Evolutionary conservation across 2,113 vertebrate genomes (phyloP).

Genomic region (Oncorhynchus gorbuscha): DNA sequence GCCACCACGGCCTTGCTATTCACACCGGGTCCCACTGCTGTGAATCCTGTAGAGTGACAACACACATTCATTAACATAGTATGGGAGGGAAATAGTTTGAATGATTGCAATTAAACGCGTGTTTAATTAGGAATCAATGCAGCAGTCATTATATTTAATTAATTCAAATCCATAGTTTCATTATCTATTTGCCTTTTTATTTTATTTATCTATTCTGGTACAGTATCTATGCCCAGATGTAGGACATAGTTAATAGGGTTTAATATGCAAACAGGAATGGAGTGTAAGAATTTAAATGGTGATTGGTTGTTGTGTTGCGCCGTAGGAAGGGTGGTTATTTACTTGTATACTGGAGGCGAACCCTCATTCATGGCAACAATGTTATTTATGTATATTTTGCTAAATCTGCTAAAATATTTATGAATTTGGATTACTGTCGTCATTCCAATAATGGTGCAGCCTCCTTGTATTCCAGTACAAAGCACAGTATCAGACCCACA

Average conservation of each 20-base stretch:
- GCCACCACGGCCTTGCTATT: constrained; percentile 37
- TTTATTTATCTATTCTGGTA: constrained; percentile 14
- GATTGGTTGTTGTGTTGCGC: constrained; percentile 19
- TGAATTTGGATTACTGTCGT: constrained; percentile 27
- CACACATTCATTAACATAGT: not conserved
- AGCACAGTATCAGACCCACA: not conserved
- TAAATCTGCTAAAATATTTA: constrained; percentile 27
- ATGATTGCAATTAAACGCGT: constrained; percentile 58
- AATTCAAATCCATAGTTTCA: constrained; percentile 23
- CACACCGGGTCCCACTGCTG: constrained; percentile 38
- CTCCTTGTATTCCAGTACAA: constrained; percentile 11
- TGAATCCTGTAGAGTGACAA: constrained; percentile 60
- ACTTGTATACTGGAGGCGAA: constrained; percentile 20
- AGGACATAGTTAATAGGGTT: not conserved
- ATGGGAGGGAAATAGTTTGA: not conserved
- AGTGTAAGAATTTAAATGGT: constrained; percentile 4
- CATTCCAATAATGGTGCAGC: constrained; percentile 23
- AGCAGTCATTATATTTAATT: constrained; percentile 47
- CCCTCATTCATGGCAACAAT: constrained; percentile 17
- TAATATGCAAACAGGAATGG: not conserved
- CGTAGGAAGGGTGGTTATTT: constrained; percentile 9
- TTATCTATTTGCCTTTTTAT: not conserved
- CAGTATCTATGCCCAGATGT: not conserved
- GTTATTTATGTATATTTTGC: constrained; percentile 18
- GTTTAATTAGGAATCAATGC: constrained; percentile 55